These are phyloP conservation scores for Salmo trutta DNA, from an alignment of 2,797 vertebrate species.

Conservation along the genomic window DNA sequence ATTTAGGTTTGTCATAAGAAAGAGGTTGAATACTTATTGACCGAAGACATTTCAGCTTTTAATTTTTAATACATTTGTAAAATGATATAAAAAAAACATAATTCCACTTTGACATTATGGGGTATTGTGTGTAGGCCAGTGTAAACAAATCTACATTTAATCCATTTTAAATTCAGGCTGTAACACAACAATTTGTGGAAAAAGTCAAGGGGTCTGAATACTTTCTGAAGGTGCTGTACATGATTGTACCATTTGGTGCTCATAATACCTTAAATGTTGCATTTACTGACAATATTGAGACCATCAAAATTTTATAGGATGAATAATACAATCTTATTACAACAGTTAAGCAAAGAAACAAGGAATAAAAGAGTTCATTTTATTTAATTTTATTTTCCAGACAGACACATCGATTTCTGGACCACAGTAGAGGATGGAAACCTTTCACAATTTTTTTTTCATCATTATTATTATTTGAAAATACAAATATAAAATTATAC, in stretches of 20 bases:
- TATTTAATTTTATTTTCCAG: constrained; percentile 90
- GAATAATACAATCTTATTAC: constrained; percentile 3
- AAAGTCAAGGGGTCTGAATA: too few relatives aligned
- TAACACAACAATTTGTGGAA: too few relatives aligned
- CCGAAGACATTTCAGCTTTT: too few relatives aligned
- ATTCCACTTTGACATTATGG: too few relatives aligned
- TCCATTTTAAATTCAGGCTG: too few relatives aligned
- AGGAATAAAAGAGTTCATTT: constrained; percentile 86
- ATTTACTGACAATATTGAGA: constrained; percentile 16
- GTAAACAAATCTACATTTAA: too few relatives aligned
- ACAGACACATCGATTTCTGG: constrained; percentile 99
- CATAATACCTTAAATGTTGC: constrained; percentile 2
- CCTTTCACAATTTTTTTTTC: constrained; percentile 98
- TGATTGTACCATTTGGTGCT: background rate
- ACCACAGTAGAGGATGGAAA: constrained; percentile 99
- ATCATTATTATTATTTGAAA: constrained; percentile 87
- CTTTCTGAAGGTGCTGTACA: background rate
- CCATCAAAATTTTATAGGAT: background rate
- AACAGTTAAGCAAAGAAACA: constrained; percentile 41
- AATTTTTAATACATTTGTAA: too few relatives aligned
- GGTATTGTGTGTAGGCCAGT: too few relatives aligned
- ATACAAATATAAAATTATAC: constrained; percentile 99
- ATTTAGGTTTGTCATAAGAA: too few relatives aligned
- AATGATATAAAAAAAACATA: too few relatives aligned
- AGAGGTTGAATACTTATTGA: too few relatives aligned